Evolutionary conservation across 2,113 vertebrate genomes (phyloP).

Genomic region (Lamprotornis superbus): DNA sequence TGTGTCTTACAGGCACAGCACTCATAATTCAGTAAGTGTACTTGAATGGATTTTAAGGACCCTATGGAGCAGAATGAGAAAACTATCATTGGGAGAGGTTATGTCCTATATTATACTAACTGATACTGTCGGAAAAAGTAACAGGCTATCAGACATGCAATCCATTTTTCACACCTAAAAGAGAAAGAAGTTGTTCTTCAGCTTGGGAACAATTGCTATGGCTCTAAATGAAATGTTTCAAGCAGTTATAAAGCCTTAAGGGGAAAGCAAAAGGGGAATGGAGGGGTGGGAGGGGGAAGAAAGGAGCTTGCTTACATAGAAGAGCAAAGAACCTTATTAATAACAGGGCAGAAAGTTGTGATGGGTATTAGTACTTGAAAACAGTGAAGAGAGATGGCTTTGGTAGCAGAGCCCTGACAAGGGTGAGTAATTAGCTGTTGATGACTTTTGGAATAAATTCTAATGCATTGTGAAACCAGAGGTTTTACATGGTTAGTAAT

Average conservation of each 20-base stretch:
- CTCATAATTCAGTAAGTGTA: not conserved
- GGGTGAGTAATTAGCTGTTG: not conserved
- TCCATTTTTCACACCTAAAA: not conserved
- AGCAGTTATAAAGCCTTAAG: not conserved
- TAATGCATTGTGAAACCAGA: not conserved
- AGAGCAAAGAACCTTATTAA: not conserved
- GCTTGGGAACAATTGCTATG: not conserved
- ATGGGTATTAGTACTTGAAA: not conserved
- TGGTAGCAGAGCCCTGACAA: not conserved
- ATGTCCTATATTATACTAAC: not conserved
- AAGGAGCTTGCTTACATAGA: not conserved
- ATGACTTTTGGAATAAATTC: not conserved
- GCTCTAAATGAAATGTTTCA: not conserved
- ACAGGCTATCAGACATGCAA: not conserved
- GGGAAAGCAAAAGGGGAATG: not conserved
- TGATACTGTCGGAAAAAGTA: not conserved
- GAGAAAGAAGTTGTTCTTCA: not conserved
- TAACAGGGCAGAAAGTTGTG: not conserved
- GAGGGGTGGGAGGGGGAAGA: accelerated
- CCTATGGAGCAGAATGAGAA: not conserved
- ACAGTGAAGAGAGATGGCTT: not conserved
- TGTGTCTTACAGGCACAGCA: not conserved
- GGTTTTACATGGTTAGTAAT: not conserved
- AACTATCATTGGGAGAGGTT: not conserved
- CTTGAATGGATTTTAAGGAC: not conserved